These are phyloP conservation scores for Peromyscus polionotus DNA, from an alignment of 2,113 vertebrate species.

Conservation along the genomic window DNA sequence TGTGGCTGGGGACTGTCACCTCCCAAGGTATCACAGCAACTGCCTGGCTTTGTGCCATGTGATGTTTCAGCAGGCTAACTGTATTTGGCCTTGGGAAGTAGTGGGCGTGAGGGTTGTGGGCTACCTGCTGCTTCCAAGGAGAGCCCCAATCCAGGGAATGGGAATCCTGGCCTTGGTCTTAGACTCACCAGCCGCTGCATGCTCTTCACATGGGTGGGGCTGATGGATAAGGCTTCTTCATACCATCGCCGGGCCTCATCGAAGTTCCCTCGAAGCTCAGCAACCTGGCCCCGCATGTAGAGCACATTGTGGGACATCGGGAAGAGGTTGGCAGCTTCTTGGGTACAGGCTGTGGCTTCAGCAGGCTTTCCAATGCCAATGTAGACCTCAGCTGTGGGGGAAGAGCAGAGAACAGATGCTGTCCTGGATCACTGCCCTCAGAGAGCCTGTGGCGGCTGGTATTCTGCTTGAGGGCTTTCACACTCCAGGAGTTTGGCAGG, in stretches of 20 bases:
- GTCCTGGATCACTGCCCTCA: background rate
- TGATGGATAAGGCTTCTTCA: slow-evolving; percentile 98
- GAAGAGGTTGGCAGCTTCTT: slow-evolving; percentile 98
- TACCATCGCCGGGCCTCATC: slow-evolving; percentile 99
- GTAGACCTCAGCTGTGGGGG: slow-evolving; percentile 95
- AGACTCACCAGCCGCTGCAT: slow-evolving; percentile 98
- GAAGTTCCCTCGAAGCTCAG: slow-evolving; percentile 95
- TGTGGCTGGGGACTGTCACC: fast-evolving
- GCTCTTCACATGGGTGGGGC: slow-evolving; percentile 98
- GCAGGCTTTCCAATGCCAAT: slow-evolving; percentile 97
- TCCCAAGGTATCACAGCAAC: fast-evolving
- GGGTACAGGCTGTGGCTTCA: slow-evolving; percentile 97
- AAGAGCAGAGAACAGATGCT: slow-evolving; percentile 47
- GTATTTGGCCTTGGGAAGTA: background rate
- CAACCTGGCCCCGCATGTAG: slow-evolving; percentile 97
- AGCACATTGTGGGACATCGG: slow-evolving; percentile 97
- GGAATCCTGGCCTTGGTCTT: fast-evolving
- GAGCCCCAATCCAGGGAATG: background rate
- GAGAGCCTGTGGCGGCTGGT: background rate
- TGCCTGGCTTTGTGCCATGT: background rate
- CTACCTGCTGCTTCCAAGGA: background rate
- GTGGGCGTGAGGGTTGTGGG: background rate
- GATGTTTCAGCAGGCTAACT: background rate
- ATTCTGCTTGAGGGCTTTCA: background rate
- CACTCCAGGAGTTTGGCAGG: slow-evolving; percentile 7